A percentile compares a stretch with the other conserved stretches of the same genome.
These are phyloP conservation scores for Ischnus inquisitorius DNA, from an alignment of 2,888 invertebrate species.

Conservation along the genomic window DNA sequence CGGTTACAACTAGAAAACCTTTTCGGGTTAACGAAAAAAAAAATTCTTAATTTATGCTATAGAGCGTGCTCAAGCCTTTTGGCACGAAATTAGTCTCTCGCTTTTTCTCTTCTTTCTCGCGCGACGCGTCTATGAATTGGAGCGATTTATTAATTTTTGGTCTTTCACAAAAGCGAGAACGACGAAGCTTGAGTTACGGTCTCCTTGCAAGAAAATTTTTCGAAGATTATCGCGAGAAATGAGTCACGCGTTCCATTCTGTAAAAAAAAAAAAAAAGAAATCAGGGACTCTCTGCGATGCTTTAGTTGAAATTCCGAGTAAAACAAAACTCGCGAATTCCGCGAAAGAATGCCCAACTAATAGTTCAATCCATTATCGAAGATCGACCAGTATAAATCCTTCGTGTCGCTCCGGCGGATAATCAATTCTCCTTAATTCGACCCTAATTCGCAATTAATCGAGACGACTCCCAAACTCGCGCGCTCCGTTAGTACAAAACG, in stretches of 20 bases:
- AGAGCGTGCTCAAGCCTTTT: background rate
- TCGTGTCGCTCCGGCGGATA: slow-evolving; percentile 53
- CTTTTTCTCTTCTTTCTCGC: slow-evolving; percentile 8
- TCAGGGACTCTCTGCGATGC: slow-evolving; percentile 6
- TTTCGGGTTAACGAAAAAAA: background rate
- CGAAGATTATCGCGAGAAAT: background rate
- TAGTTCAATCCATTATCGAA: slow-evolving; percentile 48
- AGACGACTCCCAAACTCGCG: slow-evolving; percentile 53
- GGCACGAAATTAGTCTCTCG: slow-evolving; percentile 33
- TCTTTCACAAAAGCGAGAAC: background rate
- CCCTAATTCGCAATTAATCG: slow-evolving; percentile 69
- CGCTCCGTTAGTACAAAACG: slow-evolving; percentile 46
- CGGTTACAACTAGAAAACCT: slow-evolving; percentile 10
- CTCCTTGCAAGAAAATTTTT: background rate
- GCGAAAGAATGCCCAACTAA: slow-evolving; percentile 34
- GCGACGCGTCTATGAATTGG: slow-evolving; percentile 3
- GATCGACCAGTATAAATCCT: slow-evolving; percentile 61
- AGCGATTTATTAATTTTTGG: background rate
- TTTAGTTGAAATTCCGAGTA: background rate
- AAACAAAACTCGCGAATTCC: background rate
- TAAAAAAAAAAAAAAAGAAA: background rate
- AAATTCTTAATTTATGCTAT: background rate
- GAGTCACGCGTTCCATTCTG: background rate
- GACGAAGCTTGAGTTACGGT: background rate
- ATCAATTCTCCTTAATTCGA: slow-evolving; percentile 67